Conservation (phyloP, 2,113 vertebrate genomes). For the Penelope pileata region DNA sequence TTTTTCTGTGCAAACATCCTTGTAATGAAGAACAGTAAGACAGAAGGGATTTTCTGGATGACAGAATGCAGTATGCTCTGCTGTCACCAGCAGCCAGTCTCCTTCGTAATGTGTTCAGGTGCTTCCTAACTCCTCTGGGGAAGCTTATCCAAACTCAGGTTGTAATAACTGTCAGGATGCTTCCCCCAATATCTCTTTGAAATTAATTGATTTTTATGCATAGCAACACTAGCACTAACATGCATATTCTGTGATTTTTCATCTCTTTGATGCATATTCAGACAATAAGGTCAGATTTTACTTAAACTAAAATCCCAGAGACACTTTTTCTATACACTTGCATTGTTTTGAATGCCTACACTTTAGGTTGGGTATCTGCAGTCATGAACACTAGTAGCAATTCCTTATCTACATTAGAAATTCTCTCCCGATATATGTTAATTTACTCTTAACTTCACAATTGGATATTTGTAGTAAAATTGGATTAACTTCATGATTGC, state of each 20-base stretch:
- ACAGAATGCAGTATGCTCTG: background rate
- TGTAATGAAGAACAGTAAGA: background rate
- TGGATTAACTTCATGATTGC: background rate
- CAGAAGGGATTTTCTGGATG: background rate
- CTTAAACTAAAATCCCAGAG: background rate
- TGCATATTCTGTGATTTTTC: background rate
- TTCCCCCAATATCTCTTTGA: background rate
- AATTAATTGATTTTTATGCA: background rate
- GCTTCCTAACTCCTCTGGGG: background rate
- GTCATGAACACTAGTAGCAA: background rate
- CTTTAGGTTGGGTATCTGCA: background rate
- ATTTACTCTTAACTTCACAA: background rate
- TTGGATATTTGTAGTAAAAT: background rate
- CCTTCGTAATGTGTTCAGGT: background rate
- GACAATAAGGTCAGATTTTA: background rate
- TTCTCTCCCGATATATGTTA: background rate
- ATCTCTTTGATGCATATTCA: background rate
- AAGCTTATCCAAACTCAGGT: background rate
- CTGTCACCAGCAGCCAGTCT: background rate
- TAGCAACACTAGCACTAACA: background rate
- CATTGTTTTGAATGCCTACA: background rate
- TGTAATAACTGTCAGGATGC: background rate
- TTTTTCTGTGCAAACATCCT: background rate
- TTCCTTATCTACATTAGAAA: background rate
- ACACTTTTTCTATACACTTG: background rate